These are phyloP conservation scores for Gopherus evgoodei DNA, from an alignment of 2,113 vertebrate species.

Conservation along the genomic window DNA sequence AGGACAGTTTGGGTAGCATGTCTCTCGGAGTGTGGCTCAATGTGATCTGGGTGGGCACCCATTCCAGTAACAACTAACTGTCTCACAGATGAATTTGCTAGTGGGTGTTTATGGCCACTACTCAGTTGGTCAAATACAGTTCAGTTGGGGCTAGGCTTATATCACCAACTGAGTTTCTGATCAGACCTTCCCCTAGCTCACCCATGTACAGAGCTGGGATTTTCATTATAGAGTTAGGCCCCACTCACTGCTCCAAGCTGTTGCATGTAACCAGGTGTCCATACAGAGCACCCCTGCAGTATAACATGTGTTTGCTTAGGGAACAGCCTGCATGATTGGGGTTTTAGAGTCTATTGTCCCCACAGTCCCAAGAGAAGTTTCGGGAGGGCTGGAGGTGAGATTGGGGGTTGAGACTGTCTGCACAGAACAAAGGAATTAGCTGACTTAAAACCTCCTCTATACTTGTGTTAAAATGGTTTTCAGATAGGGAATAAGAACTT, in stretches of 20 bases:
- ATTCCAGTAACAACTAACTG: fast-evolving
- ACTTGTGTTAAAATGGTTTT: background rate
- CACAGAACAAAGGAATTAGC: background rate
- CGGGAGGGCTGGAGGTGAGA: background rate
- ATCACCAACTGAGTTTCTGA: background rate
- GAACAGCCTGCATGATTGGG: background rate
- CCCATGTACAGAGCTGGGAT: background rate
- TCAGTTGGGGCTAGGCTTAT: background rate
- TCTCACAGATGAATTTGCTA: background rate
- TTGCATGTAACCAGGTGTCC: background rate
- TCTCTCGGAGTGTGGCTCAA: fast-evolving
- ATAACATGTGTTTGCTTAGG: background rate
- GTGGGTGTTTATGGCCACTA: background rate
- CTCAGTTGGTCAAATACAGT: fast-evolving
- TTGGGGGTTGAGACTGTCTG: background rate
- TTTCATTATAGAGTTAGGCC: background rate
- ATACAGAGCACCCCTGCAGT: background rate
- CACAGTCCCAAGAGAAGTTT: background rate
- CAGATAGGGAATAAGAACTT: background rate
- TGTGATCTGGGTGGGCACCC: fast-evolving
- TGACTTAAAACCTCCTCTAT: background rate
- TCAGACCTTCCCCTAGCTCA: background rate
- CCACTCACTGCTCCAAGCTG: background rate
- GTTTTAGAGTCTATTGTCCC: fast-evolving
- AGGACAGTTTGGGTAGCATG: fast-evolving